Base-by-base conservation (phyloP, 2,888 invertebrate genomes). In the Glyphotaelius pellucidus region DNA sequence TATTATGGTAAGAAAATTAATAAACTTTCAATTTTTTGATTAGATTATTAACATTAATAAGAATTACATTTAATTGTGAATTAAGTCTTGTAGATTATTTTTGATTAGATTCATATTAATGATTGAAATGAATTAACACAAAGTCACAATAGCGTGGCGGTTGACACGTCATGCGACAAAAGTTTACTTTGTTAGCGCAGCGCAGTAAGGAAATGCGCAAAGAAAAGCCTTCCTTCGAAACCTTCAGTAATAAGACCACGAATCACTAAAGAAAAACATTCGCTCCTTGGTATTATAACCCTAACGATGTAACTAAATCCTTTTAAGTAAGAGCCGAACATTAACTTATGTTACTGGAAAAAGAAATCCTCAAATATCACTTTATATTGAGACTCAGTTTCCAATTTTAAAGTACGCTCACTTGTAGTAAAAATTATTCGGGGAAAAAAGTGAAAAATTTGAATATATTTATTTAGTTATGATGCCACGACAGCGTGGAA, bases 111-210 rank as follows among this genome's bases (percentile, higher is more conserved):
- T 38, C 38, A 38, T 25, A 85, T 42, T 38, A 38, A 85, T 85
- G 19, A 88, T 88, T 88, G 31, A 67, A 31, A 32, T 52, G 32
- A 30, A 88, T 67, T 67, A 88, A 88, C 12, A 30, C 19, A 35
- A 9, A 67, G 88, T 67, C 88, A 52, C 88, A 42, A 85, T n/a
- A 85, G 85, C 35, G 88, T 32, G 67, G 25, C 52, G 32, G 88
- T 88, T 86, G 80, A 67, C 92, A 92, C 91, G 92, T 89, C 92
- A 92, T 91, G 92, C 92, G 92, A 91, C 92, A 89, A 91, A 92
- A 90, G 80, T 89, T 89, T 80, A 32, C n/a, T 89, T 47, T 86
- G 81, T 81, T 89, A 81, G 80, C 85, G 79, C 67, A 81, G 80
- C 80, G 42, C 67, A 25, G 52, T 67, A 89, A 32, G 89, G 30